phyloP scores from a whole-genome alignment of 1,140 invertebrate genomes.

The Ceratina japonica region DNA sequence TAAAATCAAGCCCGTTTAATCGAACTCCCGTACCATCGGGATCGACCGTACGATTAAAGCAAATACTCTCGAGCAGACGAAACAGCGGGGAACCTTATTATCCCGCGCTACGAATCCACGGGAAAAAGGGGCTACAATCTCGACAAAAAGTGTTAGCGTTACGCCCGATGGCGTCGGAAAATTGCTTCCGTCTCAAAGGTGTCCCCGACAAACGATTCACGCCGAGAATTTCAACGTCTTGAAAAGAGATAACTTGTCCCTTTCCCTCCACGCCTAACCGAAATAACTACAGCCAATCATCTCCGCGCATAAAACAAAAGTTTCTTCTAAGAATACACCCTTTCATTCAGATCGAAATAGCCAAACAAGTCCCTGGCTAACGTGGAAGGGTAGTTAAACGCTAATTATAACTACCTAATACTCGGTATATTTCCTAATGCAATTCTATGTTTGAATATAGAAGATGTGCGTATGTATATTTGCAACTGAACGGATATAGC shows the following conservation, averaged over 20 bases:
- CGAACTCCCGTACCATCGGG: not conserved
- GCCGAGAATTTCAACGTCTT: constrained; percentile 4
- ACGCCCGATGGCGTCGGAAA: constrained; percentile 29
- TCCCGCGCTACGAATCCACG: constrained; percentile 5
- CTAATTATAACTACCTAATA: constrained; percentile 3
- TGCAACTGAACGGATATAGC: not conserved
- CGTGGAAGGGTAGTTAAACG: not conserved
- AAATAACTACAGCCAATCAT: not conserved
- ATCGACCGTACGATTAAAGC: constrained; percentile 12
- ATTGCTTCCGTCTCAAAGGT: constrained; percentile 28
- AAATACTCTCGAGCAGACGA: not conserved
- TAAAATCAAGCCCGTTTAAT: constrained; percentile 27
- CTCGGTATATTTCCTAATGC: no score
- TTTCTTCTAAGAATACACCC: not conserved
- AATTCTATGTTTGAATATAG: no score
- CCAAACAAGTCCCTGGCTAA: not conserved
- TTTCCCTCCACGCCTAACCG: not conserved
- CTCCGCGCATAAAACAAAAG: not conserved
- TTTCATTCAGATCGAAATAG: not conserved
- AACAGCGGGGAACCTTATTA: constrained; percentile 14
- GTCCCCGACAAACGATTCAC: constrained; percentile 14
- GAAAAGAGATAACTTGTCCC: constrained; percentile 9
- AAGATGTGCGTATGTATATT: no score
- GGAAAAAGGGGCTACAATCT: not conserved
- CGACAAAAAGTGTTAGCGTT: constrained; percentile 20